Conservation (phyloP, 2,888 invertebrate genomes). For the Drosophila recens region DNA sequence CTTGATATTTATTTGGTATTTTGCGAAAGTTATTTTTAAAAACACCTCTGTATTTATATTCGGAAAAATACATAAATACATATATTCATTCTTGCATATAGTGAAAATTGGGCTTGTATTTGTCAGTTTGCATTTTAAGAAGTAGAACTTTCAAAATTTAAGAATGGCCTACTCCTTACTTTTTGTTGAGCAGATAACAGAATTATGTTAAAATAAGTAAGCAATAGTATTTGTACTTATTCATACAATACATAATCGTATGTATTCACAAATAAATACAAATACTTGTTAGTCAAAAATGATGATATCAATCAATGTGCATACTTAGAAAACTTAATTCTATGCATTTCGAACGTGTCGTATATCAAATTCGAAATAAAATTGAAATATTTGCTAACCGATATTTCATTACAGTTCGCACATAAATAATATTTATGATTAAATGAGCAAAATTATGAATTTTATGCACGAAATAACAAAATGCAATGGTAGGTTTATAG, state of each 20-base stretch:
- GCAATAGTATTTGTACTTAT: neutral
- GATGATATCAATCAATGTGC: neutral
- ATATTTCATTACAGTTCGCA: neutral
- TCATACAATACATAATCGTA: neutral
- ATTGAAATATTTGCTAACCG: neutral
- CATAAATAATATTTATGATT: neutral
- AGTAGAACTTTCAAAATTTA: neutral
- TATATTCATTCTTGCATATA: neutral
- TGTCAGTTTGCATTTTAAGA: neutral
- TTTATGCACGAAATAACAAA: constrained; percentile 22
- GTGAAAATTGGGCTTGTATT: neutral
- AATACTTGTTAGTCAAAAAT: neutral
- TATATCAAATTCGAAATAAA: constrained; percentile 5
- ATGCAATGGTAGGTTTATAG: constrained; percentile 22
- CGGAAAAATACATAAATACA: neutral
- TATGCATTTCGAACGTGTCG: neutral
- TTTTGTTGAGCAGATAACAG: neutral
- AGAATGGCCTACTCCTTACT: neutral
- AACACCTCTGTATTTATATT: neutral
- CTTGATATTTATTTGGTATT: neutral
- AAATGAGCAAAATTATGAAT: neutral
- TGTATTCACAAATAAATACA: neutral
- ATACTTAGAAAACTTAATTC: neutral
- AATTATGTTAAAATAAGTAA: neutral
- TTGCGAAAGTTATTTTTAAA: neutral